These are phyloP conservation scores for Caenorhabditis virilis DNA, from an alignment of 2,888 invertebrate species.

Conservation along the genomic window DNA sequence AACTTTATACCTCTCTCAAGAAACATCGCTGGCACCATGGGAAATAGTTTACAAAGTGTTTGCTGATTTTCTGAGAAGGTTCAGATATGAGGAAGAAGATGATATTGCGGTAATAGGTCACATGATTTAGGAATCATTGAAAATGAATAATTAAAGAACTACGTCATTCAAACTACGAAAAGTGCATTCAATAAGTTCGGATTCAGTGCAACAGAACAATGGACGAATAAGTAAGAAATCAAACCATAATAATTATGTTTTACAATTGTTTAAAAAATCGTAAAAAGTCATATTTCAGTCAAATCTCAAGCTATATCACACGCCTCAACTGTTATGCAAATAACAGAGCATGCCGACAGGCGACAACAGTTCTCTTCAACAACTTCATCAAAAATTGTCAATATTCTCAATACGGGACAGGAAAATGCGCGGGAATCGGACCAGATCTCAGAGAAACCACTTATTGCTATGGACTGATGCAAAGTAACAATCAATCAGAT, in stretches of 20 bases:
- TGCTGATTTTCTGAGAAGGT: constrained; percentile 10
- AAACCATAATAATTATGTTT: not conserved
- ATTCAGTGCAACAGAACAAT: constrained; percentile 20
- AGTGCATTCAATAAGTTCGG: constrained; percentile 11
- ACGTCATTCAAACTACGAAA: constrained; percentile 12
- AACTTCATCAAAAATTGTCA: constrained; percentile 18
- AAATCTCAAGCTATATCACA: constrained; percentile 16
- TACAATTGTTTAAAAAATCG: not conserved
- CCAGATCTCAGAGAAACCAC: constrained; percentile 25
- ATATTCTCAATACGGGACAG: constrained; percentile 19
- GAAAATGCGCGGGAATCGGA: constrained; percentile 28
- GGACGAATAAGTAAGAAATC: constrained; percentile 27
- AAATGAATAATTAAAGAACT: constrained; percentile 9
- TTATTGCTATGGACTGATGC: constrained; percentile 32
- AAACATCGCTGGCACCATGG: constrained; percentile 28
- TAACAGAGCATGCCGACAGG: constrained; percentile 7
- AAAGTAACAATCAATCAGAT: constrained; percentile 1
- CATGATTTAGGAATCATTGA: no score
- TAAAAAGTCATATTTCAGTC: constrained; percentile 11
- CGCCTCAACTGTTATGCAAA: constrained; percentile 15
- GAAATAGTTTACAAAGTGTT: constrained; percentile 19
- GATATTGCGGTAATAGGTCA: no score
- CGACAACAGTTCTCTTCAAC: constrained; percentile 15
- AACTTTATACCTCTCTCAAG: constrained; percentile 19
- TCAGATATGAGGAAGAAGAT: constrained; percentile 21